Percentiles rank a stretch among this genome's conserved stretches.
phyloP scores from a whole-genome alignment of 2,888 invertebrate species.

The Bembecia ichneumoniformis region DNA sequence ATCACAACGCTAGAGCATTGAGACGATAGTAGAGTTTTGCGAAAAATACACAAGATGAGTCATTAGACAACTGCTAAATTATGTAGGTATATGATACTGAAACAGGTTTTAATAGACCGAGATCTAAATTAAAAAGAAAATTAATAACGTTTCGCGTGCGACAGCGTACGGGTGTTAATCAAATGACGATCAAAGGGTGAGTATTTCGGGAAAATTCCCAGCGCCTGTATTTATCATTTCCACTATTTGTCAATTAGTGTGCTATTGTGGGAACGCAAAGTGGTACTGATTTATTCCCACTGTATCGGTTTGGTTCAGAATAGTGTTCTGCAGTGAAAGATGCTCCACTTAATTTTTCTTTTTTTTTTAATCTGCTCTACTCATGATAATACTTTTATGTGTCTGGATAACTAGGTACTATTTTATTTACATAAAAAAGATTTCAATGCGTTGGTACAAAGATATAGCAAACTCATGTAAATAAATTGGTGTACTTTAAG shows the following conservation, averaged over 20 bases:
- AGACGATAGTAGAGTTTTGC: neutral
- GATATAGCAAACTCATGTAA: too few relatives aligned
- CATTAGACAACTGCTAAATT: conserved; percentile 15
- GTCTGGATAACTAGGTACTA: neutral
- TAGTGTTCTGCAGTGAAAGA: conserved; percentile 11
- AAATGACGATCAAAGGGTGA: conserved; percentile 61
- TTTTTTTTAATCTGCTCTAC: neutral
- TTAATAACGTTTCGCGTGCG: conserved; percentile 60
- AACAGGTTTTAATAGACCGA: conserved; percentile 41
- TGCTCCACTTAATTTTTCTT: conserved; percentile 16
- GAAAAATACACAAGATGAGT: conserved; percentile 21
- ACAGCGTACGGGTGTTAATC: conserved; percentile 59
- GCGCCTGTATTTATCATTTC: conserved; percentile 66
- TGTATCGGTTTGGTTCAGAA: conserved; percentile 27
- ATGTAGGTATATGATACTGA: conserved; percentile 51
- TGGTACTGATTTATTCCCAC: conserved; percentile 56
- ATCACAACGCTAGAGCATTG: neutral
- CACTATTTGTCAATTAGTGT: conserved; percentile 71
- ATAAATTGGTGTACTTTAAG: too few relatives aligned
- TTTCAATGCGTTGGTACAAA: too few relatives aligned
- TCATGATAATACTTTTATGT: neutral
- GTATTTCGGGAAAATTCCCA: conserved; percentile 63
- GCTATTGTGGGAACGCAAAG: conserved; percentile 61
- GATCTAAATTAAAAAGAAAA: conserved; percentile 63
- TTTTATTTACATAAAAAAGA: too few relatives aligned